Percentiles rank a stretch among this genome's conserved stretches.
These are phyloP conservation scores for Epinephelus cyanopodus DNA, from an alignment of 2,113 vertebrate species.

Conservation along the genomic window DNA sequence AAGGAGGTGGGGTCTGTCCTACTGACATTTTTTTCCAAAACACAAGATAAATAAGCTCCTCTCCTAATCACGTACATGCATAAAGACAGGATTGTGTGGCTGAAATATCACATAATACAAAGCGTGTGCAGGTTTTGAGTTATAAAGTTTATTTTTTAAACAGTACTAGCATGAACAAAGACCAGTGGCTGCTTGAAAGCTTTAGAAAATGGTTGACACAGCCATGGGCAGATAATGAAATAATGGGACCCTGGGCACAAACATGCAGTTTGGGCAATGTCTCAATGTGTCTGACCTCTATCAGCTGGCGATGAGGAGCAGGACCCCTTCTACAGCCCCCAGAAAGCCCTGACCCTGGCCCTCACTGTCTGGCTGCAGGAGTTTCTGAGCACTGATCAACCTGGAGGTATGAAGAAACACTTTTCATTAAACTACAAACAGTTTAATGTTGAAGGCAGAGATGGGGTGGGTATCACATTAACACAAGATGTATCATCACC, in stretches of 20 bases:
- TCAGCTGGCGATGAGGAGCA: conserved; percentile 91
- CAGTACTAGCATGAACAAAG: neutral
- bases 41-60: neutral
- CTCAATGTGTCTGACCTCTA: conserved; percentile 12
- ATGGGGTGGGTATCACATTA: neutral
- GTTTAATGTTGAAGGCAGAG: neutral
- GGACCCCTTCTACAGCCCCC: conserved; percentile 92
- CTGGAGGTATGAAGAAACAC: conserved; percentile 83
- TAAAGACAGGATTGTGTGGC: neutral
- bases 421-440: neutral
- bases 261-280: neutral
- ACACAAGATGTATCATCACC: rapidly evolving
- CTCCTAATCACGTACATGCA: neutral
- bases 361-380: conserved; percentile 95
- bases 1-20: neutral
- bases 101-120: neutral
- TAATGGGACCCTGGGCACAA: too few relatives aligned
- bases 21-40: neutral
- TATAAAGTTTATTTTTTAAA: neutral
- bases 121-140: neutral
- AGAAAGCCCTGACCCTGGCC: conserved; percentile 92
- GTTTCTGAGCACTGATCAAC: conserved; percentile 89
- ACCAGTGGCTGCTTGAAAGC: neutral
- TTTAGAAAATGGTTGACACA: neutral
- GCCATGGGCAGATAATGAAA: too few relatives aligned